These are phyloP conservation scores for Cynopterus sphinx DNA, from an alignment of 2,797 vertebrate species.

Conservation along the genomic window DNA sequence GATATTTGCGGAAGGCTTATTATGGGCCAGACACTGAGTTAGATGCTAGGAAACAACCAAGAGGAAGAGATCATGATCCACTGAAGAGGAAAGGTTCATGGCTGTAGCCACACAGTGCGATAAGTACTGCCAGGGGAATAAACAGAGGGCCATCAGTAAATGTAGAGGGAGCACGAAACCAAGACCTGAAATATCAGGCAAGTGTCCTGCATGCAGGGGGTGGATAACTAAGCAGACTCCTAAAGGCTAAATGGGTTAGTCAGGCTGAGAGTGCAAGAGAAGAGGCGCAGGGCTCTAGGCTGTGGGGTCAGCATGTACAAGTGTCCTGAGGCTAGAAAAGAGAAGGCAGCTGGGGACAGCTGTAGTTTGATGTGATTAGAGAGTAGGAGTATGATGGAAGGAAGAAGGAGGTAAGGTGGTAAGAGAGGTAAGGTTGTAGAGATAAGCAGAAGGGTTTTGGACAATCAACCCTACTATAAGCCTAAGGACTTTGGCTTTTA, in stretches of 20 bases:
- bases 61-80: not conserved
- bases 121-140: not conserved
- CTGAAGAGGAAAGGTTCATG: not conserved
- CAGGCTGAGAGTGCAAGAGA: not conserved
- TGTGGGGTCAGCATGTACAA: not conserved
- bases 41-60: not conserved
- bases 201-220: not conserved
- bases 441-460: not conserved
- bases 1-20: not conserved
- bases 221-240: not conserved
- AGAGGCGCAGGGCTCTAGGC: not conserved
- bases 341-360: not conserved
- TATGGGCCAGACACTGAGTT: not conserved
- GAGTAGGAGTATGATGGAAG: not conserved
- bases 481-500: not conserved
- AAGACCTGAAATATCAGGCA: not conserved
- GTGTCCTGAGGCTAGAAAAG: not conserved
- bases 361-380: not conserved
- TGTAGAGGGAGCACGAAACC: not conserved
- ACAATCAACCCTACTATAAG: not conserved
- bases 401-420: not conserved
- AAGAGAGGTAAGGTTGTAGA: not conserved
- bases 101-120: fast-evolving
- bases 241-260: not conserved
- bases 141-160: not conserved